Base-by-base conservation (phyloP, 2,888 invertebrate species). In the Chelonus formosanus region DNA sequence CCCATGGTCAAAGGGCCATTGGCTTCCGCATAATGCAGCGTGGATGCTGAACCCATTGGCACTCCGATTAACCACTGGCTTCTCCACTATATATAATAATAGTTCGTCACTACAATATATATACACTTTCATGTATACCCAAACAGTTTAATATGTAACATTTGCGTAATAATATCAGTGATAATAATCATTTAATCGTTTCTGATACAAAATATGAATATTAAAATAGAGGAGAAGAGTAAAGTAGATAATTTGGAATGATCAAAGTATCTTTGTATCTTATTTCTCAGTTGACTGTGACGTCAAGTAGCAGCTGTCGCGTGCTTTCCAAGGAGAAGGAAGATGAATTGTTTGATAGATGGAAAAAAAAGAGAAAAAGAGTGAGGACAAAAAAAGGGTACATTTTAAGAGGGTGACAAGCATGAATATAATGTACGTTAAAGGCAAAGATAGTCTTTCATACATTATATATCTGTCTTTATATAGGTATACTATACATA, bases 241-340 rank as follows among this genome's bases (percentile, higher is more conserved):
- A 2, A 20, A 20, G 20, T 20, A 20, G 20, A 20, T 20, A 20
- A 20, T 20, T 20, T 20, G 20, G 20, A 20, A 20, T 20, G 20
- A 20, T 20, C 62, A 40, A 58, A 59, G 59, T 64, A n/a, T 70
- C 69, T 66, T 54, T 20, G 20, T 20, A 20, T 20, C 20, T 67
- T 67, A 65, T 66, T 68, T 60, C 57, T 64, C 63, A 69, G 73
- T 63, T 70, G 75, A 73, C 73, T 75, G 70, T 74, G 74, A 76
- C 73, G 73, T 67, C 69, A 68, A 66, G 65, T 57, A 68, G 71
- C 76, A 77, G 76, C 77, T 75, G 75, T 70, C 72, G 63, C 70
- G 61, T 70, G 67, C 64, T 58, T 48, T 48, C 59, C 57, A 54
- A 54, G 50, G 66, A 67, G 65, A 68, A 50, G 64, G 52, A 70